Base-by-base conservation (phyloP, 2,797 vertebrate genomes). In the Clarias fuscus region DNA sequence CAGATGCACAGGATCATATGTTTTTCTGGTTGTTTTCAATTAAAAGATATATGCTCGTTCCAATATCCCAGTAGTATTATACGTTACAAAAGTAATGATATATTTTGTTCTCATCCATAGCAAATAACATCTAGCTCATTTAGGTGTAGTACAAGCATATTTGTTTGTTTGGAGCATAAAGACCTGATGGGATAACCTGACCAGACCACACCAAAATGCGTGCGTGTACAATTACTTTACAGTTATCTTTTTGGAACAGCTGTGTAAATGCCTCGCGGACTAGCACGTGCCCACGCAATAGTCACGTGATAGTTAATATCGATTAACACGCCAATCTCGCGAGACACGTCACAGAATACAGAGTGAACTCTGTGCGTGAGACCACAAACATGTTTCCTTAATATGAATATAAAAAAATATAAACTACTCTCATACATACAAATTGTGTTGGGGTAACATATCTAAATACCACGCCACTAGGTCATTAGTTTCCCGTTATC, bases 181-280 rank as follows among this genome's bases (percentile, higher is more conserved):
- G 40, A 24, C 71, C 10, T 43, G 20, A 71, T 53, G 53, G 53
- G 13, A 56, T 24, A 24, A 71, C 18, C 13, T 58, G 17, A 58
- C 7, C 53, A 33, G 27, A 30, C 18, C 6, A 7, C 7, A 77
- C 53, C 6, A 78, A 37, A 61, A 13, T 2, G 48, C 30, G n/a
- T 62, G 30, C 17, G 6, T 10, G 30, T n/a, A 64, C 53, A n/a
- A 61, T 33, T 3, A 2, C 53, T 56, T 56, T 14, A 14, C 43
- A 2, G 24, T 83, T 84, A 87, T 53, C 86, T 84, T 10, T 48
- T 7, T 3, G 0, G 24, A 86, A 37, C 81, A 87, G 64, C 27
- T 13, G 72, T 17, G 33, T 14, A 18, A 79, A 17, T n/a, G 24
- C 10, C 6, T 43, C 33, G 17, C 75, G 27, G 20, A 7, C 27